phyloP scores from a whole-genome alignment of 2,888 invertebrate species.

The Cylloceria caligata region DNA sequence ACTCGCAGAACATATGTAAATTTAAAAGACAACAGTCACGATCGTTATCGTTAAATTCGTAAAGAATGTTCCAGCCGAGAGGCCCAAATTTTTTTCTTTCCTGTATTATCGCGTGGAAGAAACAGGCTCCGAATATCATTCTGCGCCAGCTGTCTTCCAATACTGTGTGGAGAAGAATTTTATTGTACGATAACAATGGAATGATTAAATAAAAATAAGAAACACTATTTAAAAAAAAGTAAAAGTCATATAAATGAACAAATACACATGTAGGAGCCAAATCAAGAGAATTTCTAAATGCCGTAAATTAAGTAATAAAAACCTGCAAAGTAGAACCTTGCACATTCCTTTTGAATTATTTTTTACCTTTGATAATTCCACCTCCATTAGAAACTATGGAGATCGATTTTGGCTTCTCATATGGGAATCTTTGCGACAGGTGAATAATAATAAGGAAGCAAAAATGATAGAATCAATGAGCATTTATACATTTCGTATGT shows the following conservation, averaged over 20 bases:
- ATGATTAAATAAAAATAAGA: background rate
- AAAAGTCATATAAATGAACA: background rate
- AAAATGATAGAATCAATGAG: too few species aligned
- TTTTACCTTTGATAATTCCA: too few species aligned
- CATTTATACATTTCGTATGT: too few species aligned
- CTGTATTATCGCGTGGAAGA: slow-evolving; percentile 97
- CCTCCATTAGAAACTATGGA: too few species aligned
- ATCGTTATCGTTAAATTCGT: slow-evolving; percentile 97
- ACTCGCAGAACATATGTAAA: slow-evolving; percentile 92
- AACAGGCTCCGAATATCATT: slow-evolving; percentile 93
- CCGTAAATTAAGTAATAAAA: too few species aligned
- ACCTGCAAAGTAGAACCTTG: too few species aligned
- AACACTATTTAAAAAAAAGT: slow-evolving; percentile 2
- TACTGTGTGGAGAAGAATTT: slow-evolving; percentile 82
- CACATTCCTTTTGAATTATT: too few species aligned
- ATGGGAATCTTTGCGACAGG: too few species aligned
- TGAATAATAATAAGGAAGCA: too few species aligned
- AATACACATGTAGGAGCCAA: too few species aligned
- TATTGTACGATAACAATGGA: slow-evolving; percentile 14
- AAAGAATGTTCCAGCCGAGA: slow-evolving; percentile 96
- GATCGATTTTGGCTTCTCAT: too few species aligned
- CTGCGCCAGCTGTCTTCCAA: slow-evolving; percentile 89
- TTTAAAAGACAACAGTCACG: slow-evolving; percentile 95
- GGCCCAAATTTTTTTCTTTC: slow-evolving; percentile 97
- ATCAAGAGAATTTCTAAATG: too few species aligned